These are phyloP conservation scores for Tenthredo livida DNA, from an alignment of 2,888 invertebrate species.

Conservation along the genomic window DNA sequence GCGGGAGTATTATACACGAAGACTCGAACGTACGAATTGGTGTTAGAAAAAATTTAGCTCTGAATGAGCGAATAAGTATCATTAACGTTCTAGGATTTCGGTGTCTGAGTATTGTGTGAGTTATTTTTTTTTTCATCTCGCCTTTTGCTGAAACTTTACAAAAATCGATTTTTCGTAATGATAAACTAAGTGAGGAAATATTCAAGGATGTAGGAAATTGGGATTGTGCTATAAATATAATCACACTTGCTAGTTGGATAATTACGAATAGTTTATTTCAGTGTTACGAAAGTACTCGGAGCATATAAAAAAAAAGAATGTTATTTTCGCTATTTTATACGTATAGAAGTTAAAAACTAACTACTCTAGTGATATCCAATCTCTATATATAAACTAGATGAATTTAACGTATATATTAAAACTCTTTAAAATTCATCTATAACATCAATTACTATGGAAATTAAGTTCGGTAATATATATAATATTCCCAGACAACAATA, in stretches of 20 bases:
- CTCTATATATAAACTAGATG: not conserved
- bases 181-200: not conserved
- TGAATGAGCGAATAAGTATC: not conserved
- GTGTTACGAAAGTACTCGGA: not conserved
- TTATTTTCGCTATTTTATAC: not conserved
- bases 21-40: not conserved
- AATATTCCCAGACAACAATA: not conserved
- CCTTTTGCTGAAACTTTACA: not conserved
- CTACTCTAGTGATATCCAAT: not conserved
- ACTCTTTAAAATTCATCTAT: not conserved
- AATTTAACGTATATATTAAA: conserved; percentile 1
- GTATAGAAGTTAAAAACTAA: not conserved
- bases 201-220: not conserved
- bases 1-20: no score
- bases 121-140: not conserved
- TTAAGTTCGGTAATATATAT: not conserved
- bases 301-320: not conserved
- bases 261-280: conserved; percentile 26
- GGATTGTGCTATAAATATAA: not conserved
- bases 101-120: not conserved
- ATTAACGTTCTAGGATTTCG: no score
- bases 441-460: not conserved
- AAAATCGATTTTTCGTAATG: not conserved
- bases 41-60: not conserved
- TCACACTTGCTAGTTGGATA: not conserved